Base-by-base conservation (phyloP, 2,113 vertebrate species). In the Apus apus region DNA sequence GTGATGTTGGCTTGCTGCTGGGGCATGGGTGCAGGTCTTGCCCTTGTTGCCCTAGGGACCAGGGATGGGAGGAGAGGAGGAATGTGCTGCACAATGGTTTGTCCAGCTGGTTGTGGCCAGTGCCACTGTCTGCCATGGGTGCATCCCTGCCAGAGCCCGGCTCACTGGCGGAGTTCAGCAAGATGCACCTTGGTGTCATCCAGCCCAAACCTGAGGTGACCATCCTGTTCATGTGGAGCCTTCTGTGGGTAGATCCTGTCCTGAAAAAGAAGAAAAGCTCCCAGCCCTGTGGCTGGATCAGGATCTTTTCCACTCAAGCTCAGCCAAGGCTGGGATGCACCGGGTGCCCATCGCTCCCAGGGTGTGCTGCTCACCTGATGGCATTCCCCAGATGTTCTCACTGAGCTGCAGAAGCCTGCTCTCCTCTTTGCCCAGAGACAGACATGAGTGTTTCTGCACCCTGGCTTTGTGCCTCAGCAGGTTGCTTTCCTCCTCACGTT, bases 281-380 rank as follows among this genome's bases (percentile, higher is more conserved):
- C 45, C 21, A 30, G 53, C 3, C 3, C 53, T 8, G 10, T 36
- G 58, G 12, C 25, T 58, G 56, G 11, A 19, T 17, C 64, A 50
- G 43, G 36, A 23, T 53, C 70, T 70, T n/a, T 80, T 14, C 51
- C 13, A 2, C 9, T 22, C 17, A 46, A 83, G n/a, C 50, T 76
- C 30, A 17, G 29, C 1, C 1, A 2, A 66, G 25, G 5, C 17
- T 74, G 62, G 54, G 51, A 38, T 70, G 60, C 20, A 19, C 40
- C 6, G 76, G 36, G 45, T 68, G 50, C 40, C 29, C 0, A 0
- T 56, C 0, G 3, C 15, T 72, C 46, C 30, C 9, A 2, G 46
- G 46, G 8, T 4, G 4, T 51, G 27, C 78, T 93, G 0, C 58
- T 68, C n/a, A 1, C 38, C 65, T 0, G 1, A 2, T 71, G 9